These are phyloP conservation scores for Anarsia innoxiella DNA, from an alignment of 2,888 invertebrate genomes.

Conservation along the genomic window DNA sequence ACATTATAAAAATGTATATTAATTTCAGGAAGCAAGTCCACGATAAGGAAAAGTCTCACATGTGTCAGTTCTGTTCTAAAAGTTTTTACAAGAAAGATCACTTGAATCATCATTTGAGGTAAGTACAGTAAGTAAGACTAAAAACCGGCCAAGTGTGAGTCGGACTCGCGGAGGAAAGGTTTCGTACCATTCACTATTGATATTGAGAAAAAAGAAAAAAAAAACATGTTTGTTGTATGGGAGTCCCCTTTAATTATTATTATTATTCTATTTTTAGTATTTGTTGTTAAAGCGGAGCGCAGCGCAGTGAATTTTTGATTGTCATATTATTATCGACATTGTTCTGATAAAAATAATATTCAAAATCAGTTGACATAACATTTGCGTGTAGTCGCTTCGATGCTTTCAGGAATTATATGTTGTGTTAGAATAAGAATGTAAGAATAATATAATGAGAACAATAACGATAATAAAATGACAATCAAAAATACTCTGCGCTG, in stretches of 20 bases:
- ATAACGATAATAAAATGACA: no score
- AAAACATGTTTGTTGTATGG: background rate
- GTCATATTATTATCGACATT: no score
- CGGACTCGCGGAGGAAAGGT: no score
- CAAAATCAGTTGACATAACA: no score
- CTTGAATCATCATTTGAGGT: constrained; percentile 57
- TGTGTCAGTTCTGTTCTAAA: constrained; percentile 66
- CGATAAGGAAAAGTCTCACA: constrained; percentile 52
- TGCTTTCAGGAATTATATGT: no score
- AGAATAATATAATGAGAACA: no score
- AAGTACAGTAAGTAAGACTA: constrained; percentile 11
- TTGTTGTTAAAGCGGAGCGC: background rate
- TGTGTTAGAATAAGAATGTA: no score
- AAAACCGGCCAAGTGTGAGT: no score
- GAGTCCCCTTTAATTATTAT: background rate
- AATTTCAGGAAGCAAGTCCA: constrained; percentile 58
- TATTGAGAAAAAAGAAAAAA: background rate
- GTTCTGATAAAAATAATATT: no score
- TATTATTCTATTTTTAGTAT: background rate
- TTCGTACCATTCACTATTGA: no score
- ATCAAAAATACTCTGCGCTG: background rate
- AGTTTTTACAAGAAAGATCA: constrained; percentile 64
- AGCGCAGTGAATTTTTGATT: no score
- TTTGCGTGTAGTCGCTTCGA: no score
- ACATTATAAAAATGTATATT: background rate